Percentiles rank a stretch among this genome's conserved stretches.
phyloP scores from a whole-genome alignment of 2,797 vertebrate species.

The Pipistrellus pygmaeus region DNA sequence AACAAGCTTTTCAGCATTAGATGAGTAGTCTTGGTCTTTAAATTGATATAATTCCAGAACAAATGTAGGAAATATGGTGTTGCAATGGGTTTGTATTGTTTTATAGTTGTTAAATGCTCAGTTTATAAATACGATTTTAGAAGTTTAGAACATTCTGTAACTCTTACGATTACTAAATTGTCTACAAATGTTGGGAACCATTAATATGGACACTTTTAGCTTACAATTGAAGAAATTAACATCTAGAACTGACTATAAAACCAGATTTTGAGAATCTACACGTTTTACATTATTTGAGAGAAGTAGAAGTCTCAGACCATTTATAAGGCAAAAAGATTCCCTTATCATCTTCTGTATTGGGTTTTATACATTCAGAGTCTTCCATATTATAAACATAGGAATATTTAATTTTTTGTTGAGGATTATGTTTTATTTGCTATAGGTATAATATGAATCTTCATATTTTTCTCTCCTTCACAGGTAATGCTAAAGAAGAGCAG shows the following conservation, averaged over 20 bases:
- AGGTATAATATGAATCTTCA: slow-evolving; percentile 69
- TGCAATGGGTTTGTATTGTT: slow-evolving; percentile 24
- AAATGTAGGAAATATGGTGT: slow-evolving; percentile 1
- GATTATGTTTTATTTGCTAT: slow-evolving; percentile 45
- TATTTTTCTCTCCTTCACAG: slow-evolving; percentile 80
- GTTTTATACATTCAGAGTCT: slow-evolving; percentile 49
- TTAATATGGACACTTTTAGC: background rate
- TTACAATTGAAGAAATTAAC: slow-evolving; percentile 19
- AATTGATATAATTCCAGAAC: slow-evolving; percentile 11
- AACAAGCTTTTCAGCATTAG: background rate
- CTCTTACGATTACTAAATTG: background rate
- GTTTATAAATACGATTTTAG: slow-evolving; percentile 44
- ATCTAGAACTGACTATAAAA: slow-evolving; percentile 20
- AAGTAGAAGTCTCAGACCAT: slow-evolving; percentile 9
- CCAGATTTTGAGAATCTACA: slow-evolving; percentile 34
- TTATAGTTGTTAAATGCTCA: slow-evolving; percentile 39
- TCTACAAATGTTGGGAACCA: background rate
- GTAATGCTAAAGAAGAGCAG: slow-evolving; percentile 90
- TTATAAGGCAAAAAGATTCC: slow-evolving; percentile 11
- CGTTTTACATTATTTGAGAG: slow-evolving; percentile 11
- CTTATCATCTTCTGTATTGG: slow-evolving; percentile 10
- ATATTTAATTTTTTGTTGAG: slow-evolving; percentile 44
- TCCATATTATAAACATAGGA: background rate
- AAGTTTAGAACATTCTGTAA: slow-evolving; percentile 27
- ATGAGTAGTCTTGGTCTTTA: slow-evolving; percentile 22